phyloP scores from a whole-genome alignment of 2,888 invertebrate genomes.

The Cephus sareptanus region DNA sequence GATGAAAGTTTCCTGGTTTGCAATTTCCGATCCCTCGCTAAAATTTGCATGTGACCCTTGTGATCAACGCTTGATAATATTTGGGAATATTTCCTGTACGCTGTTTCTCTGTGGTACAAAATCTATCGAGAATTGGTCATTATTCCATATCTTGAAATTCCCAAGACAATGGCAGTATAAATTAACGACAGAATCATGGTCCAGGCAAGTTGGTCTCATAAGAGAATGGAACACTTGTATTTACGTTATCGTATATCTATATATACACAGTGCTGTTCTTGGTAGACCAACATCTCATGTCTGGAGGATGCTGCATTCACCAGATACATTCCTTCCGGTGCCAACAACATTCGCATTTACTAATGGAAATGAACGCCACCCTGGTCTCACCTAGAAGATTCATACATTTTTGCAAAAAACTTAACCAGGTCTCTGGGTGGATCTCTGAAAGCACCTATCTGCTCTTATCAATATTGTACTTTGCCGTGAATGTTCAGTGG shows the following conservation, averaged over 20 bases:
- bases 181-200: not conserved
- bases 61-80: not conserved
- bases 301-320: not conserved
- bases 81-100: not conserved
- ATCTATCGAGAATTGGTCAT: not conserved
- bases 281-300: not conserved
- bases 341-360: not conserved
- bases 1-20: conserved; percentile 27
- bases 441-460: not conserved
- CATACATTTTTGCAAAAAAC: not conserved
- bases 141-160: not conserved
- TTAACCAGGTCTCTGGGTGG: not conserved
- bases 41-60: not conserved
- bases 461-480: conserved; percentile 39
- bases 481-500: conserved; percentile 25
- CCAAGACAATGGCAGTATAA: not conserved
- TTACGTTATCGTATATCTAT: not conserved
- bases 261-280: not conserved
- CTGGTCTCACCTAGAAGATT: not conserved
- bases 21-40: not conserved
- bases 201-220: not conserved
- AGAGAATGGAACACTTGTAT: not conserved
- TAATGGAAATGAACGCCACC: not conserved
- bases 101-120: not conserved
- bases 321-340: not conserved